Conservation (phyloP, 2,113 vertebrate species). For the Symphodus melops region DNA sequence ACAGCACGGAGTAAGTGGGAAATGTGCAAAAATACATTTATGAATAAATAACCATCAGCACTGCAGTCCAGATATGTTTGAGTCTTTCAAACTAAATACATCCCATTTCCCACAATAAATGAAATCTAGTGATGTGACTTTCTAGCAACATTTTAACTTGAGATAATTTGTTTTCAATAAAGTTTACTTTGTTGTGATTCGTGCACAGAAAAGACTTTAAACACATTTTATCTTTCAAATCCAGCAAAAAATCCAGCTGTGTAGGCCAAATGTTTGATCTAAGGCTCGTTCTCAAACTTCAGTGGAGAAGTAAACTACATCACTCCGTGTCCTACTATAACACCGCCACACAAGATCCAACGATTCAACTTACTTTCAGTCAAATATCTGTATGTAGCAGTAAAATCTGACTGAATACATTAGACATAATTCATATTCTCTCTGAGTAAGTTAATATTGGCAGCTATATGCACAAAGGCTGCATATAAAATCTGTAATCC, state of each 20-base stretch:
- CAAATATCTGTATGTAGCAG: background rate
- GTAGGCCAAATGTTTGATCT: slow-evolving; percentile 49
- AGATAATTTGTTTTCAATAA: background rate
- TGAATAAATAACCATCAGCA: too few species aligned
- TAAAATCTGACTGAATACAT: slow-evolving; percentile 12
- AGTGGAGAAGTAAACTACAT: slow-evolving; percentile 19
- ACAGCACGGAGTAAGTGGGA: too few species aligned
- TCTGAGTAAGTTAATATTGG: background rate
- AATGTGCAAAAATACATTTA: too few species aligned
- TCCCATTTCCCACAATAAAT: too few species aligned
- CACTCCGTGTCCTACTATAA: slow-evolving; percentile 9
- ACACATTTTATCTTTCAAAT: slow-evolving; percentile 26
- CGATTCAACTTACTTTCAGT: background rate
- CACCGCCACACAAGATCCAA: slow-evolving; percentile 3
- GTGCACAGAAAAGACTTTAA: background rate
- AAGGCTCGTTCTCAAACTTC: slow-evolving; percentile 16
- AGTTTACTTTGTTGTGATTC: background rate
- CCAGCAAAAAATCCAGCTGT: background rate
- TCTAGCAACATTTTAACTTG: too few species aligned
- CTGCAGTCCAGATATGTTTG: background rate
- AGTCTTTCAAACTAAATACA: too few species aligned
- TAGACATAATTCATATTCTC: slow-evolving; percentile 1
- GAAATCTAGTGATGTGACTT: too few species aligned
- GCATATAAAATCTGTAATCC: slow-evolving; percentile 6
- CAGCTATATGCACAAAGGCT: slow-evolving; percentile 2